Evolutionary conservation across 1,140 invertebrate genomes (phyloP), one percentile per base, ranked within the genome.

Genomic region (Pseudomyrmex pallidus): DNA sequence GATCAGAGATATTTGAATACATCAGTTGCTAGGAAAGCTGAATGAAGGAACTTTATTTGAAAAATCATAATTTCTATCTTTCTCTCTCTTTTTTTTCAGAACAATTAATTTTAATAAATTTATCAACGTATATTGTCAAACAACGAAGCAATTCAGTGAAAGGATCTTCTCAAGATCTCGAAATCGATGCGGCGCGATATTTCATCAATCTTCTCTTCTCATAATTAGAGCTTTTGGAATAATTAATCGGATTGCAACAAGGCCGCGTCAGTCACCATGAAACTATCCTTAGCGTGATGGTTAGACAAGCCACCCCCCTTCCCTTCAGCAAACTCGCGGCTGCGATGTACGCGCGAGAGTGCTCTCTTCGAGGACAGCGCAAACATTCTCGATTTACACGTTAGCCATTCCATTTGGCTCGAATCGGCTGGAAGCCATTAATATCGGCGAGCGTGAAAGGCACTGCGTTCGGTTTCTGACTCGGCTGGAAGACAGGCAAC

Each of bases 361-460:
- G 70, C 63, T 85, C 87, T 74, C 61, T 46, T 63, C 22, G 64
- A 82, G 87, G 63, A 82, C 85, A 83, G 83, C 59, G 84, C 88
- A 90, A 90, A 91, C 90, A 90, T 91, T 91, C 90, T 91, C 90
- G 78, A 90, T 91, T 91, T 91, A 90, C 90, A 89, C 90, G 89
- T 90, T 90, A 85, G 89, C 89, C 89, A 90, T 90, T 90, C 89
- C 89, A 90, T 90, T 90, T 90, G 89, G 89, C 89, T 86, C 74
- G 89, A 88, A 88, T 90, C 89, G 85, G 88, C 82, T 85, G 84
- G 85, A 86, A 88, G 84, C 89, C 88, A 90, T 90, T 90, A 90
- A 90, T 90, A 89, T 90, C 83, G 78, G 82, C 61, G 61, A 87
- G 82, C 86, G 82, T 89, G 84, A 87, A 90, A 90, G 88, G 85